Base-by-base conservation (phyloP, 2,888 invertebrate species). In the Scaptomyza tumidula region DNA sequence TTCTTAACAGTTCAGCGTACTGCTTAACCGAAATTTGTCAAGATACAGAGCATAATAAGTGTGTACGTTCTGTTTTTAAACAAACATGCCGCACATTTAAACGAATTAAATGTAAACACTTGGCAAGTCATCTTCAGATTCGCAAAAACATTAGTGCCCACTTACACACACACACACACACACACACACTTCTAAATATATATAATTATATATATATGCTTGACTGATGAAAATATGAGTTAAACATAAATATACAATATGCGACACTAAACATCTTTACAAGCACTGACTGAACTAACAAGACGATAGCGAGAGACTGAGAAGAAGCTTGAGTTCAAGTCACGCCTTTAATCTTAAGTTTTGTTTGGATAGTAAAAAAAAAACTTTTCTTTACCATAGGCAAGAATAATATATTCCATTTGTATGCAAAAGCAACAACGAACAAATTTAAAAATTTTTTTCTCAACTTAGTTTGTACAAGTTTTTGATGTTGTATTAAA, bases 71-170 rank as follows among this genome's bases (percentile, higher is more conserved):
- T 60, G 35, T 39, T 65, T 41, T 46, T 43, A 46, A 48, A 49
- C 55, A 79, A 76, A 77, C 67, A 77, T 65, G 62, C 53, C 63
- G 74, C 53, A 44, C 62, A 71, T 74, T 69, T 69, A 53, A 75
- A 49, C 52, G 67, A 79, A 79, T 71, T 71, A 77, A 77, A 79
- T 70, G 71, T 69, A 79, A 79, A 79, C 74, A 78, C 52, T 61
- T 75, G 16, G 13, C 13, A 39, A 10, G 19, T 19, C 55, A 10
- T 41, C 48, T 74, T 53, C 53, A 59, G 19, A 67, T 44, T 44
- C 33, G 35, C 55, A 56, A 52, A 14, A 57, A 59, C 65, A 62
- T 74, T 62, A 74, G 33, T 58, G 37, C 37, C 52, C 54, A 53
- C 29, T 19, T n/a, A 52, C 43, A 48, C 10, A 14, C 2, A 11